Base-by-base conservation (phyloP, 2,113 vertebrate species). In the Coreoperca whiteheadi region DNA sequence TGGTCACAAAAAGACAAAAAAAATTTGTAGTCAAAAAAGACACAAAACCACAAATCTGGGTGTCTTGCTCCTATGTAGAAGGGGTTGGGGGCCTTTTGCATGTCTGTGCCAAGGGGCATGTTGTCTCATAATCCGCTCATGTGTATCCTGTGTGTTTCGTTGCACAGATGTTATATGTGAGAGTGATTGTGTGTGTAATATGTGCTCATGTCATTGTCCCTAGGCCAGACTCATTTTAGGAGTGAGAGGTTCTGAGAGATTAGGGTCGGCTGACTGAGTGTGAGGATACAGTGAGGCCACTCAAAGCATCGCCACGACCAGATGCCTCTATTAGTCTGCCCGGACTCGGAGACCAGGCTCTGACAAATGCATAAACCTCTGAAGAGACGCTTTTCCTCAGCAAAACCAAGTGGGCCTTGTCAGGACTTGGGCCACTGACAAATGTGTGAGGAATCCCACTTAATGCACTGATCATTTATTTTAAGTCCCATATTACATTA, bases 291-390 rank as follows among this genome's bases (percentile, higher is more conserved):
- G 79, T 32, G 57, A 85, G 86, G 83, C 67, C 79, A 77, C 67
- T 80, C 56, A 63, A 69, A 84, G 77, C 80, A 74, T 76, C 81
- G 84, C 87, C 80, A 74, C 10, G 43, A 71, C 86, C 88, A 94
- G 91, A 94, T 93, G 92, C 87, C 87, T 90, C 85, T 74, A 91
- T 94, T 83, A 92, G 71, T 91, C 92, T 89, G 86, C 41, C 75
- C 70, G 75, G 69, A 79, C 64, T 78, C 46, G 1, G 74, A 79
- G 69, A 91, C 77, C 65, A 68, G 63, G 63, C 64, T 88, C 68
- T 41, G 80, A 81, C 60, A 88, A 69, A 85, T 72, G 53, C 39
- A 69, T 50, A 72, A 68, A 81, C 71, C 74, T 76, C 89, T 71
- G 54, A 85, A 64, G 84, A 74, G 72, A 69, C 54, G 64, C 76